Evolutionary conservation across 2,888 invertebrate genomes (phyloP), one percentile per base, ranked within the genome.

Genomic region (Enchytraeus crypticus): DNA sequence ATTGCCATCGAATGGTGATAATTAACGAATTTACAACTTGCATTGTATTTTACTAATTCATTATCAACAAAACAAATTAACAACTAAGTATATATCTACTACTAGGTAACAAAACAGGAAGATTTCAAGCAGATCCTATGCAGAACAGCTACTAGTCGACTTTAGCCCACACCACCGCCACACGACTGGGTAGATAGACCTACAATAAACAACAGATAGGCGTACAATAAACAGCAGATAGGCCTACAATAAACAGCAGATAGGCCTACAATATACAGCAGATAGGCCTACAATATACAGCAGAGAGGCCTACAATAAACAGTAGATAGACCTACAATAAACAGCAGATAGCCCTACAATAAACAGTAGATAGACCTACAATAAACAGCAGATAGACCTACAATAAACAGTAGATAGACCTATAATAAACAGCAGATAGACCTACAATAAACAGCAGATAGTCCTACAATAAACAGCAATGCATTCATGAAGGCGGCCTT

Each of bases 391-490:
- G n/a, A 1, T 14, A 51, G 4, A 49, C 32, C 14, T 32, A 63
- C 5, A 32, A 84, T 66, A 34, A 30, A 30, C 38, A 29, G 26
- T 47, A n/a, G n/a, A 1, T 14, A 51, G 4, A 49, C 32, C 14
- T 32, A 63, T 5, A 32, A n/a, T n/a, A n/a, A n/a, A n/a, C n/a
- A n/a, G n/a, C n/a, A n/a, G n/a, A n/a, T n/a, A n/a, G n/a, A n/a
- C n/a, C 87, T 63, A 87, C 86, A 70, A 88, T 84, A 66, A 85
- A 84, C 1, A 89, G 89, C 66, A 87, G 81, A 77, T 89, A 89
- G 2, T 87, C 83, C 87, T 87, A 81, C 65, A 84, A 84, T 66
- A 33, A 33, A 33, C 38, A 29, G 26, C 38, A n/a, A n/a, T n/a
- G n/a, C n/a, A n/a, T n/a, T n/a, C n/a, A n/a, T n/a, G n/a, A n/a